Conservation (phyloP, 1,140 invertebrate genomes). For the Heliconius himera region DNA sequence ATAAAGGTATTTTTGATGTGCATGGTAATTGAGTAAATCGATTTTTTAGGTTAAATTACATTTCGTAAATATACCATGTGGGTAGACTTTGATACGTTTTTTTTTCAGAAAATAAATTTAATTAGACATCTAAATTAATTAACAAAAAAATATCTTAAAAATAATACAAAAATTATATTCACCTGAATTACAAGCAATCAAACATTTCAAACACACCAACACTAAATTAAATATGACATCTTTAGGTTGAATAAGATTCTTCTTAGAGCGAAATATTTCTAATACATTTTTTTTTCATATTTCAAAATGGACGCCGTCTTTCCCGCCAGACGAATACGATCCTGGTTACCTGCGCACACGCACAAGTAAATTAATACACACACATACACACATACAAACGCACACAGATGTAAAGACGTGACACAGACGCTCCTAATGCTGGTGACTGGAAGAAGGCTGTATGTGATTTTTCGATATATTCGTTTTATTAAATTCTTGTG, state of each 20-base stretch:
- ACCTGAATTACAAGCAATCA: too few relatives aligned
- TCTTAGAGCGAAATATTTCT: conserved; percentile 66
- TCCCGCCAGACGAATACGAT: conserved; percentile 67
- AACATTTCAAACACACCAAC: neutral
- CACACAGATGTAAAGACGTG: conserved; percentile 48
- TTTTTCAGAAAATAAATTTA: too few relatives aligned
- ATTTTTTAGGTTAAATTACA: neutral
- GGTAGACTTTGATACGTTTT: too few relatives aligned
- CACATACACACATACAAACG: conserved; percentile 34
- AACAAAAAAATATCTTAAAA: too few relatives aligned
- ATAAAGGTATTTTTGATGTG: conserved; percentile 11
- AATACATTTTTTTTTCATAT: conserved; percentile 58
- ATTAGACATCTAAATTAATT: neutral
- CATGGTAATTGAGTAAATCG: neutral
- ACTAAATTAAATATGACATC: neutral
- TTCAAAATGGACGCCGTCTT: conserved; percentile 62
- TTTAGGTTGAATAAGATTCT: conserved; percentile 52
- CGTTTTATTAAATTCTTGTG: neutral
- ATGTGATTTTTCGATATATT: conserved; percentile 49
- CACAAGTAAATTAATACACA: conserved; percentile 35
- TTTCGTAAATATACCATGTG: neutral
- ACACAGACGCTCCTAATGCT: conserved; percentile 72
- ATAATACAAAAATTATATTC: too few relatives aligned
- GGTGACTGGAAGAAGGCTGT: conserved; percentile 46
- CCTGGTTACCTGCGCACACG: conserved; percentile 71